A percentile compares a stretch with the other conserved stretches of the same genome.
Evolutionary conservation across 2,113 vertebrate genomes (phyloP).

Genomic region (Oxygymnocypris stewartii): DNA sequence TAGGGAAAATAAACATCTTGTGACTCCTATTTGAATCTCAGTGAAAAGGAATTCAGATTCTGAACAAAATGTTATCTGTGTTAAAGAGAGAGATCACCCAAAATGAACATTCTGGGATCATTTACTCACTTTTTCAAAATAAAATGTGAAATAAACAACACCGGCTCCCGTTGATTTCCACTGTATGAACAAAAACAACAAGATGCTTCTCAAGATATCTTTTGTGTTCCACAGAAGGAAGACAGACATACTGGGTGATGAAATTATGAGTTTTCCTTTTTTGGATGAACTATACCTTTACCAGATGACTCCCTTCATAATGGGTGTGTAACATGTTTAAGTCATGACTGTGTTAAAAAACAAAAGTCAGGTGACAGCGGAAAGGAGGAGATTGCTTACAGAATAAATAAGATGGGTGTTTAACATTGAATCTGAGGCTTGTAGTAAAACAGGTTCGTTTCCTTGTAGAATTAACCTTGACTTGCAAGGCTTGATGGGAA

Average conservation of each 20-base stretch:
- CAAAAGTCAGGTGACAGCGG: constrained; percentile 12
- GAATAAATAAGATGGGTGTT: constrained; percentile 21
- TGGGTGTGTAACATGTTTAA: constrained; percentile 36
- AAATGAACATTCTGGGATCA: not conserved
- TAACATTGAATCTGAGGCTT: not conserved
- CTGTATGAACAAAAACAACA: not conserved
- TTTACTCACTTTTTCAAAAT: not conserved
- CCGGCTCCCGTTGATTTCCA: not conserved
- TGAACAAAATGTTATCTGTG: not conserved
- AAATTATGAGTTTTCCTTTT: not conserved
- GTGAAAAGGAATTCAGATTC: not conserved
- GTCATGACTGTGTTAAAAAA: constrained; percentile 1
- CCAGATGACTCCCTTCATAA: not conserved
- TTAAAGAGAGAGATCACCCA: not conserved
- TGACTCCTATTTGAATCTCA: not conserved
- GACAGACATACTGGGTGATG: not conserved
- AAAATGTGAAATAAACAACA: not conserved
- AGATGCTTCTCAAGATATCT: not conserved
- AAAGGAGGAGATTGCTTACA: constrained; percentile 13
- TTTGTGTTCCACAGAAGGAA: not conserved
- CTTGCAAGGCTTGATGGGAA: not conserved
- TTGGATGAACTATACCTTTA: not conserved
- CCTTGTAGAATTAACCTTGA: not conserved
- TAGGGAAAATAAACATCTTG: not conserved
- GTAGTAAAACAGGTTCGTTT: constrained; percentile 28